Evolutionary conservation across 30 jellyfish, hydroid and myxozoan genomes (phyloP), one percentile per base, ranked within the genome.

Genomic region (Catostylus mosaicus): DNA sequence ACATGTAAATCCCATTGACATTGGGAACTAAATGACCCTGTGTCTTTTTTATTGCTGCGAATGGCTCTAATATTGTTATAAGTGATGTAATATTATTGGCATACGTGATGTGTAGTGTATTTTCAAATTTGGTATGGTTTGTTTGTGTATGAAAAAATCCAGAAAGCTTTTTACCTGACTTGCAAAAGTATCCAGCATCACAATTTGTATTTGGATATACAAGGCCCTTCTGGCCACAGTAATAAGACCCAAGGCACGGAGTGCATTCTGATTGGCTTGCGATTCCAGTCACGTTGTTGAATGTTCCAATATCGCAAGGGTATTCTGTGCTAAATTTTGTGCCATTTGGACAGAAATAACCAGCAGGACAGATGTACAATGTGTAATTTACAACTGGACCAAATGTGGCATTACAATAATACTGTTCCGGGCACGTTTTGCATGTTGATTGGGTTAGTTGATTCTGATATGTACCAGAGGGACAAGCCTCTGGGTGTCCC

Each of bases 251-350:
- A n/a, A 88, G 78, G 51, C 99, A 95, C 1, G 93, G 93, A 0
- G 94, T 18, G 75, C 99, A 95, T 59, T 95, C 97, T 29, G 79
- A 45, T 43, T 78, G 90, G 36, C 79, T 88, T 11, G 96, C 87
- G 11, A 78, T 37, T 27, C 99, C 99, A 47, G 97, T 83, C 4
- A 84, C 87, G 57, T 95, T 95, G 57, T 80, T 84, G 75, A 95
- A 95, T 8, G 97, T 95, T 10, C 99, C 99, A 62, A 84, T 36
- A 26, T 72, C 84, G 75, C 99, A 95, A 0, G 97, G 97, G 63
- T 74, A 74, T 60, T 95, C 94, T 22, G 85, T 45, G 37, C 96
- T 59, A 65, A 80, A 66, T 56, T 70, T 48, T 7, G 99, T 95
- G 22, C 97, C 97, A 18, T 75, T 63, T 27, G 96, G 99, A 60